Evolutionary conservation across 2,797 vertebrate genomes (phyloP).

Genomic region (Taenioides sp.): DNA sequence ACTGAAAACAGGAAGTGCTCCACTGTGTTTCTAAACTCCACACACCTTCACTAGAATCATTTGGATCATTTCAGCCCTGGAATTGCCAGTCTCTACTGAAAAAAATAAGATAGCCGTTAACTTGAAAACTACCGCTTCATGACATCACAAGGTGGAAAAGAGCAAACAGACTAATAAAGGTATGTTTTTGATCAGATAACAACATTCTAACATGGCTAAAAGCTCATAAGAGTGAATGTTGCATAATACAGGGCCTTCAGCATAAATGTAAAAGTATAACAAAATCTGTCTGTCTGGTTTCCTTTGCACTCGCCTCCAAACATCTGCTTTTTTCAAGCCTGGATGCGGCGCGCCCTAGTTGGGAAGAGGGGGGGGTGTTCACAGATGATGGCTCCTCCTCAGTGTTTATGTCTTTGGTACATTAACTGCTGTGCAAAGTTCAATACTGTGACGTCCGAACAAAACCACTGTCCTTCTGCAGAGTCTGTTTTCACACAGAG

Average conservation of each 20-base stretch:
- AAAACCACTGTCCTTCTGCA: conserved; percentile 44
- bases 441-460: conserved; percentile 45
- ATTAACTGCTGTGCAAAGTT: conserved; percentile 30
- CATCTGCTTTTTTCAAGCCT: conserved; percentile 54
- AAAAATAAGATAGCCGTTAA: too few relatives aligned
- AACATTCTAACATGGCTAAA: too few relatives aligned
- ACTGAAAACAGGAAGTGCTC: too few relatives aligned
- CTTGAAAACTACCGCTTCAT: too few relatives aligned
- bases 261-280: neutral
- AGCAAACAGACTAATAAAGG: too few relatives aligned
- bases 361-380: conserved; percentile 21
- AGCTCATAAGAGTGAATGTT: too few relatives aligned
- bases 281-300: neutral
- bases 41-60: too few relatives aligned
- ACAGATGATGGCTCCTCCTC: conserved; percentile 35
- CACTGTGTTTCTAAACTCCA: too few relatives aligned
- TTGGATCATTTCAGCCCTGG: too few relatives aligned
- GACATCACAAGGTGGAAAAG: too few relatives aligned
- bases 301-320: conserved; percentile 30
- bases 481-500: conserved; percentile 49
- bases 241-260: neutral
- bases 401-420: conserved; percentile 1
- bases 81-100: too few relatives aligned
- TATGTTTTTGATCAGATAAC: too few relatives aligned
- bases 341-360: conserved; percentile 28